Evolutionary conservation across 1,140 invertebrate species (phyloP).

Genomic region (Amyelois transitella): DNA sequence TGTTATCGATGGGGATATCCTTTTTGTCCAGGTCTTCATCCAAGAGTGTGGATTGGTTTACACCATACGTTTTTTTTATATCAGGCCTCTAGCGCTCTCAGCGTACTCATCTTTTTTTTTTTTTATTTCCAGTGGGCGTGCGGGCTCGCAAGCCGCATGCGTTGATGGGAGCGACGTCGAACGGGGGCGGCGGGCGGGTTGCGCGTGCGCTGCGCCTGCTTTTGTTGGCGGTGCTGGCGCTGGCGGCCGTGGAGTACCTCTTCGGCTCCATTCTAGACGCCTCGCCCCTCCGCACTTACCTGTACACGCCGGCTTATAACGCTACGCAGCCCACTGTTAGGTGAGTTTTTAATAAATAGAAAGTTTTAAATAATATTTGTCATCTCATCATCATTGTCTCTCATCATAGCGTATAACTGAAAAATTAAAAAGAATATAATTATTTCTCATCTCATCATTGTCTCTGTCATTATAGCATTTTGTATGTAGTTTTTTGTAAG

Average conservation of each 20-base stretch:
- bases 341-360: slow-evolving; percentile 16
- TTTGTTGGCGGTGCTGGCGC: slow-evolving; percentile 50
- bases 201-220: slow-evolving; percentile 61
- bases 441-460: no score
- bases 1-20: no score
- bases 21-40: no score
- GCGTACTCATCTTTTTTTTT: no score
- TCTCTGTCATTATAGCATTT: no score
- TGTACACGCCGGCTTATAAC: slow-evolving; percentile 56
- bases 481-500: no score
- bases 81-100: no score
- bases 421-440: no score
- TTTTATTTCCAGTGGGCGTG: slow-evolving; percentile 11
- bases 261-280: slow-evolving; percentile 62
- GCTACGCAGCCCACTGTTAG: slow-evolving; percentile 46
- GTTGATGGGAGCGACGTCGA: slow-evolving; percentile 57
- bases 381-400: no score
- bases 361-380: background rate
- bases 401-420: no score
- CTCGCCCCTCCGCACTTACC: slow-evolving; percentile 53
- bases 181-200: slow-evolving; percentile 50
- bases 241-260: slow-evolving; percentile 60
- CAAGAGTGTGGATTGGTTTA: no score
- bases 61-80: no score
- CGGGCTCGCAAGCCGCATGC: slow-evolving; percentile 37